phyloP scores from a whole-genome alignment of 2,888 invertebrate genomes.

The Rotaria magnacalcarata region DNA sequence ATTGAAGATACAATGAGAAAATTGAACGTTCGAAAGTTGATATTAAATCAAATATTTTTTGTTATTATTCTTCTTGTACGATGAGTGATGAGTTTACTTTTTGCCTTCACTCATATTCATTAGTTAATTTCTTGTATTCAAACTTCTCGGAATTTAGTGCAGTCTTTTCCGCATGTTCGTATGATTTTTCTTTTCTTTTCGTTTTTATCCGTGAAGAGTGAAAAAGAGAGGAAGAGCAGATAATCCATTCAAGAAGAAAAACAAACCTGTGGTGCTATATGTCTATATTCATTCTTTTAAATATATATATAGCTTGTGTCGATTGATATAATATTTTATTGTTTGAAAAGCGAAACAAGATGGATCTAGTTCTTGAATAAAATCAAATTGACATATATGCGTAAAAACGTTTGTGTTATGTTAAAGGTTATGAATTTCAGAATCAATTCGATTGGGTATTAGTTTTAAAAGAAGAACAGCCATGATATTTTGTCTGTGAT shows the following conservation, averaged over 20 bases:
- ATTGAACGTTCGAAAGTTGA: background rate
- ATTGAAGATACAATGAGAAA: background rate
- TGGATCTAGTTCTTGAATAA: no score
- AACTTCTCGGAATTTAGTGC: no score
- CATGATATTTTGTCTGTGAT: background rate
- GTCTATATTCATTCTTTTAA: background rate
- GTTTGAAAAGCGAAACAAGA: background rate
- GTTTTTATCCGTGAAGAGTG: background rate
- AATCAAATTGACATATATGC: background rate
- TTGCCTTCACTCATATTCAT: background rate
- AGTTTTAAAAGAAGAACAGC: background rate
- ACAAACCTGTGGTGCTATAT: background rate
- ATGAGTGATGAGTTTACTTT: background rate
- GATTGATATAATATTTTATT: background rate
- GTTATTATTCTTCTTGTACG: background rate
- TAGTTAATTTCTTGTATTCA: no score
- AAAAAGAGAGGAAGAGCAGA: background rate
- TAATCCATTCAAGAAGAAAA: slow-evolving; percentile 10
- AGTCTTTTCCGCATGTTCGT: no score
- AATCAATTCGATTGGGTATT: background rate
- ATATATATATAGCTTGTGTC: background rate
- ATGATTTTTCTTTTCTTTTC: no score
- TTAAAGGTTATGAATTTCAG: no score
- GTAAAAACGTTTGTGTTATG: no score
- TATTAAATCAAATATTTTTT: background rate